A percentile compares a stretch with the other conserved stretches of the same genome.
Conservation (phyloP, 2,888 invertebrate species). For the Deroplatys truncata region DNA sequence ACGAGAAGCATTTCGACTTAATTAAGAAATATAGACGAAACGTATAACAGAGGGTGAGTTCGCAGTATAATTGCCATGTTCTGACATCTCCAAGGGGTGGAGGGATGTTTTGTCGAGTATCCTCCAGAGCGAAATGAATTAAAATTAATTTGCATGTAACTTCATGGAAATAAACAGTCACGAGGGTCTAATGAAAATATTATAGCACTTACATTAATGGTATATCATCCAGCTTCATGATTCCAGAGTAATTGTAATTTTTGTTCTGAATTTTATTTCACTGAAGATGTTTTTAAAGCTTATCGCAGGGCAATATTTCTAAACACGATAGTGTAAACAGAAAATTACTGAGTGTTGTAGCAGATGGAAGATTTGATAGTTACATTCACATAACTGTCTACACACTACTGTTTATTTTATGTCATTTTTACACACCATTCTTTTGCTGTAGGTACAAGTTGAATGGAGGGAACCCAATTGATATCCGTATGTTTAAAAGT, state of each 20-base stretch:
- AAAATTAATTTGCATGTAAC: background rate
- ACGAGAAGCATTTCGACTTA: background rate
- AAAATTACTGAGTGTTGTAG: too few species aligned
- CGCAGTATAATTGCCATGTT: background rate
- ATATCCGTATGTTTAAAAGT: too few species aligned
- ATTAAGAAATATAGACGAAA: background rate
- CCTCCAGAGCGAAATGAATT: background rate
- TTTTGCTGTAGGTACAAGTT: too few species aligned
- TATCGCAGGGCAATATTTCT: too few species aligned
- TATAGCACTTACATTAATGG: background rate
- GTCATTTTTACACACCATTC: too few species aligned
- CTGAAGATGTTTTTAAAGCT: too few species aligned
- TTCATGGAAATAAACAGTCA: background rate
- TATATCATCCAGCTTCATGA: background rate
- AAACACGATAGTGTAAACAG: too few species aligned
- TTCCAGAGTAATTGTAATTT: background rate
- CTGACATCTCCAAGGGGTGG: background rate
- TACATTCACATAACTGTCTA: too few species aligned
- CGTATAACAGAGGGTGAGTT: background rate
- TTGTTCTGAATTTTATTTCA: too few species aligned
- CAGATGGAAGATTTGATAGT: too few species aligned
- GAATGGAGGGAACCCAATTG: too few species aligned
- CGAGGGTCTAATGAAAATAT: background rate
- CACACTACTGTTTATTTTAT: too few species aligned
- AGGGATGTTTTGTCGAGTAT: background rate